phyloP scores from a whole-genome alignment of 2,888 invertebrate species.

The Coenonympha arcania region DNA sequence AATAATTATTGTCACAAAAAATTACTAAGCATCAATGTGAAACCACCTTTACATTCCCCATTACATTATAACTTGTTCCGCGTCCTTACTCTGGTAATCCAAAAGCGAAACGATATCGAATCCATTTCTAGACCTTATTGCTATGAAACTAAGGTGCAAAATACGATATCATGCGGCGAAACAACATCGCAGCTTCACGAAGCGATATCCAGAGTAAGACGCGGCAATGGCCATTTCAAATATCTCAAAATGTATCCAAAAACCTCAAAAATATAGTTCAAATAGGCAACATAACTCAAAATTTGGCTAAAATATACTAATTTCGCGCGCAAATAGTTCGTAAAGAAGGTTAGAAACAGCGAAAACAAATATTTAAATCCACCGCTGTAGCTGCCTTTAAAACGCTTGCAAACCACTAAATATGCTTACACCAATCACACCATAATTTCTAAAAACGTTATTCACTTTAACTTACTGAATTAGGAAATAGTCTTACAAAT shows the following conservation, averaged over 20 bases:
- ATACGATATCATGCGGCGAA: conserved; percentile 33
- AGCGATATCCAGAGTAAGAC: conserved; percentile 52
- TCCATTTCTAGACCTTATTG: conserved; percentile 39
- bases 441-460: background rate
- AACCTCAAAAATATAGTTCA: background rate
- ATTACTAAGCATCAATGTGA: background rate
- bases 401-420: background rate
- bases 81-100: conserved; percentile 49
- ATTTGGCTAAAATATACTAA: conserved; percentile 46
- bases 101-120: conserved; percentile 31
- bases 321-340: conserved; percentile 30
- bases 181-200: conserved; percentile 35
- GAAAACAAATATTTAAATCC: conserved; percentile 17
- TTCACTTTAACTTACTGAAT: background rate
- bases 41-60: conserved; percentile 14
- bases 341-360: conserved; percentile 36
- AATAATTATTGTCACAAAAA: background rate
- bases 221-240: conserved; percentile 42
- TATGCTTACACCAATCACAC: background rate
- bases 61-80: conserved; percentile 41
- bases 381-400: conserved; percentile 7
- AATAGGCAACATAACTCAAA: conserved; percentile 1
- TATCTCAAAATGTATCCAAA: conserved; percentile 31
- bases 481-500: conserved; percentile 1
- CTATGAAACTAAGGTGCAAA: conserved; percentile 35